These are phyloP conservation scores for Protonemura montana DNA, from an alignment of 2,888 invertebrate genomes.

Conservation along the genomic window DNA sequence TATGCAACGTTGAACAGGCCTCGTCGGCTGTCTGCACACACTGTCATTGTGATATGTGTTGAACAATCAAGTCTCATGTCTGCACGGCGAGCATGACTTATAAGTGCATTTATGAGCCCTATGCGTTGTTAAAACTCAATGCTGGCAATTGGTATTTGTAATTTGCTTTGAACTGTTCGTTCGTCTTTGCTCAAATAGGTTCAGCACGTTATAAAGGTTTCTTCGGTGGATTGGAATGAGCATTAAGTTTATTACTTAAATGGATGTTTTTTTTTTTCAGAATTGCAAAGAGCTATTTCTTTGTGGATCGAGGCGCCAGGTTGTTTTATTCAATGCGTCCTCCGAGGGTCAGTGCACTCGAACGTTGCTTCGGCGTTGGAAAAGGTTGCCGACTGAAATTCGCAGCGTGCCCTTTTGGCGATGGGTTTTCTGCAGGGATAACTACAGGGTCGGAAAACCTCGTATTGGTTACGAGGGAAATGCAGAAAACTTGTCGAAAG, in stretches of 20 bases:
- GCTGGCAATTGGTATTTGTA: too few species aligned
- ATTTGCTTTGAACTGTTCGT: too few species aligned
- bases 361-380: too few species aligned
- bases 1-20: neutral
- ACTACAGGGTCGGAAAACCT: neutral
- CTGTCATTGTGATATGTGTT: neutral
- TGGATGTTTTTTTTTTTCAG: neutral
- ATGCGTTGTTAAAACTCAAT: neutral
- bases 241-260: neutral
- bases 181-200: neutral
- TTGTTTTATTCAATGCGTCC: neutral
- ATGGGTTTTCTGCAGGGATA: neutral
- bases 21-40: neutral
- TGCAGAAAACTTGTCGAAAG: neutral
- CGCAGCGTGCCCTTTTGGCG: too few species aligned
- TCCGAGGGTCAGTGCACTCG: neutral
- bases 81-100: neutral
- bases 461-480: neutral
- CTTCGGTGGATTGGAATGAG: neutral
- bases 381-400: too few species aligned
- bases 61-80: neutral
- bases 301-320: neutral
- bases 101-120: neutral
- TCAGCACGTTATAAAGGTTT: neutral
- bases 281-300: neutral